Evolutionary conservation across 2,888 invertebrate species (phyloP).

Genomic region (Alcis repandata): DNA sequence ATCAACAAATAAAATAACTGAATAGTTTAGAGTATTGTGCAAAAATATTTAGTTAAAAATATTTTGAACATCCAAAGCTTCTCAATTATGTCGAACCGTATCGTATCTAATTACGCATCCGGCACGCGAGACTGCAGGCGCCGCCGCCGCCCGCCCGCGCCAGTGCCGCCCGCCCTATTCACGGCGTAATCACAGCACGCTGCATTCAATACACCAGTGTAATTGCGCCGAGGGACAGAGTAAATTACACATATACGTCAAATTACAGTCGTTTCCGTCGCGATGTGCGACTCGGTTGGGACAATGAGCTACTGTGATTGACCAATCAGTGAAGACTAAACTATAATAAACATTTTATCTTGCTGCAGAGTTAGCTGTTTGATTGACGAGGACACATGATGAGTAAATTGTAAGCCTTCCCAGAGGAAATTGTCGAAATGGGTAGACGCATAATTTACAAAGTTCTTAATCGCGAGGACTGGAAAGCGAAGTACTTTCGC

Average conservation of each 20-base stretch:
- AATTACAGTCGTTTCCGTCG: conserved; percentile 18
- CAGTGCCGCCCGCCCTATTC: conserved; percentile 17
- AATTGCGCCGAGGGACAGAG: conserved; percentile 36
- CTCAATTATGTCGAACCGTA: neutral
- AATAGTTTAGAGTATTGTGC: too few relatives aligned
- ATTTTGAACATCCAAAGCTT: neutral
- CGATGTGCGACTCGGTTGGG: neutral
- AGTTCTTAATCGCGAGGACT: too few relatives aligned
- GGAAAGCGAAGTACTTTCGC: too few relatives aligned
- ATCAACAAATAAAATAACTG: too few relatives aligned
- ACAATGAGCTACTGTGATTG: neutral
- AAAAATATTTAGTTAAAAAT: neutral
- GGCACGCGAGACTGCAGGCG: neutral
- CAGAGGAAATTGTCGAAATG: too few relatives aligned
- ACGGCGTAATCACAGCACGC: conserved; percentile 28
- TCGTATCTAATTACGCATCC: neutral
- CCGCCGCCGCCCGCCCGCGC: neutral
- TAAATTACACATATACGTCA: conserved; percentile 23
- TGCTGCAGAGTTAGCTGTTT: too few relatives aligned
- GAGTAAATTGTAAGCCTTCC: too few relatives aligned
- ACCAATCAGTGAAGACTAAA: neutral
- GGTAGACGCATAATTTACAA: too few relatives aligned
- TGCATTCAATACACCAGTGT: conserved; percentile 30
- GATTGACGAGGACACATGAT: too few relatives aligned
- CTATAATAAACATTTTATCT: neutral